Percentiles rank a stretch among this genome's conserved stretches.
phyloP scores from a whole-genome alignment of 1,140 invertebrate species.

The Whitmania pigra region DNA sequence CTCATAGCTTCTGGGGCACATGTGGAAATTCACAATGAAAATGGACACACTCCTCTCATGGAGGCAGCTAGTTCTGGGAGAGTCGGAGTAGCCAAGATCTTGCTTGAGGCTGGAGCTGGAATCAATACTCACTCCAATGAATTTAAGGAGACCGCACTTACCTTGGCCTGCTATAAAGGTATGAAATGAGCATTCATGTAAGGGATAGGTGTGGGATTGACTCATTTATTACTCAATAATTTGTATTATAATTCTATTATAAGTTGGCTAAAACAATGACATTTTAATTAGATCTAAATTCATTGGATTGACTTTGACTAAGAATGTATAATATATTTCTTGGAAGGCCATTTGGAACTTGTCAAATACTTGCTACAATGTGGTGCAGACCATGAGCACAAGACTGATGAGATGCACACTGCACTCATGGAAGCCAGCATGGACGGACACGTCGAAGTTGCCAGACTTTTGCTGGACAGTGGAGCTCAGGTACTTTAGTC shows the following conservation, averaged over 20 bases:
- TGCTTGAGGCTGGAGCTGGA: slow-evolving; percentile 79
- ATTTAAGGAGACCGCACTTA: slow-evolving; percentile 75
- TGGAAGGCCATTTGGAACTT: slow-evolving; percentile 71
- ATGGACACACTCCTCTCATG: slow-evolving; percentile 96
- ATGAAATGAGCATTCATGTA: slow-evolving; percentile 5
- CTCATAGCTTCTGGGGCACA: slow-evolving; percentile 79
- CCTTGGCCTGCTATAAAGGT: slow-evolving; percentile 90
- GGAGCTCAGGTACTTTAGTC: slow-evolving; percentile 61
- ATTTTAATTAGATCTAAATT: too few relatives aligned
- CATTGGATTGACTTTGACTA: too few relatives aligned
- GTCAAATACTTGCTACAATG: slow-evolving; percentile 47
- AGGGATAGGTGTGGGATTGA: neutral
- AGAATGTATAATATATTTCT: neutral
- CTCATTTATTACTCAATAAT: neutral
- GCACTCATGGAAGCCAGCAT: slow-evolving; percentile 98
- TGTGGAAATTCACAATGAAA: slow-evolving; percentile 96
- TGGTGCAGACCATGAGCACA: slow-evolving; percentile 65
- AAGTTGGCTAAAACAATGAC: neutral
- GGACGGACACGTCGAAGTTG: slow-evolving; percentile 74
- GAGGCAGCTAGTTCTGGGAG: slow-evolving; percentile 94
- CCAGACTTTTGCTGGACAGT: slow-evolving; percentile 43
- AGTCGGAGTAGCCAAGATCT: slow-evolving; percentile 79
- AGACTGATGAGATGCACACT: slow-evolving; percentile 98
- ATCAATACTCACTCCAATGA: slow-evolving; percentile 98
- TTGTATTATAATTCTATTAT: neutral